A percentile compares a stretch with the other conserved stretches of the same genome.
Conservation (phyloP, 2,113 vertebrate species). For the Odontesthes bonariensis region DNA sequence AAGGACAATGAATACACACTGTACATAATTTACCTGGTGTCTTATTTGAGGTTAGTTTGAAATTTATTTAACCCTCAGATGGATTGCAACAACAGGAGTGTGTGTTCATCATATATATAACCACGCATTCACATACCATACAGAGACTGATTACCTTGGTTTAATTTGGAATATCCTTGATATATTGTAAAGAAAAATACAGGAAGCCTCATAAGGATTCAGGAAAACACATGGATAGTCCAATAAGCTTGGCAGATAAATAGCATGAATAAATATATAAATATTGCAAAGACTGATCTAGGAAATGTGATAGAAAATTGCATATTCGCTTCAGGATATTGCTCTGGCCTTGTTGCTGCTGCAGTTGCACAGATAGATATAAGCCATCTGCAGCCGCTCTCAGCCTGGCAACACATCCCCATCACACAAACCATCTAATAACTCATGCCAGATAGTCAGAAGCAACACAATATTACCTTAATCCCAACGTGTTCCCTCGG, state of each 20-base stretch:
- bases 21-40: neutral
- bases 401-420: conserved; percentile 25
- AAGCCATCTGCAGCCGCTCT: conserved; percentile 55
- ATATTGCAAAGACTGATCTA: conserved; percentile 40
- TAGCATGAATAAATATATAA: conserved; percentile 5
- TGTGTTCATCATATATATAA: neutral
- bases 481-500: conserved; percentile 51
- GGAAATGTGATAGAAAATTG: conserved; percentile 48
- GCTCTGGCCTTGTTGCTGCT: conserved; percentile 10
- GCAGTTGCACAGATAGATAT: conserved; percentile 34
- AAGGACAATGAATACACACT: neutral
- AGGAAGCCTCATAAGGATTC: conserved; percentile 5
- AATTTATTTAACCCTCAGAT: neutral
- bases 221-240: conserved; percentile 24
- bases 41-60: neutral
- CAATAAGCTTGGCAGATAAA: conserved; percentile 4
- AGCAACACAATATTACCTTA: conserved; percentile 51
- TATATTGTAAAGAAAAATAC: neutral
- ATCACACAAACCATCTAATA: conserved; percentile 61
- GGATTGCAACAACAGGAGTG: neutral
- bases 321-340: conserved; percentile 55
- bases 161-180: neutral
- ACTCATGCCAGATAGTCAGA: conserved; percentile 53
- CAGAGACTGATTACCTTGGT: neutral
- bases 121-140: too few species aligned